Base-by-base conservation (phyloP, 2,888 invertebrate species). In the Hermodice carunculata region DNA sequence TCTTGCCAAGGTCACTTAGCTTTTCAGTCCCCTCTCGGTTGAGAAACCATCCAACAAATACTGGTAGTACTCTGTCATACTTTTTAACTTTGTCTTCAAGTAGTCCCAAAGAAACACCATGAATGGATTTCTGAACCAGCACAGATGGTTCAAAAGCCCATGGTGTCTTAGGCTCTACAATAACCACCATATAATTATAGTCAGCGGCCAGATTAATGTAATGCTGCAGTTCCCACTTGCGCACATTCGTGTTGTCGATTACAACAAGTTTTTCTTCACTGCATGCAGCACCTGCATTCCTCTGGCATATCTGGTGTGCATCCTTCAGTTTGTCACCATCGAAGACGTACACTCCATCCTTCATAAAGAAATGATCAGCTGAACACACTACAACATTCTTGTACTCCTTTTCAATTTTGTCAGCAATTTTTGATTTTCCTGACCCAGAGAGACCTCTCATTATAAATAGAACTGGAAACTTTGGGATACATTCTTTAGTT, bases 401-500 rank as follows among this genome's bases (percentile, higher is more conserved):
- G 66, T 82, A 85, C 0, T 71, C 49, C 8, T 68, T 57, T 60
- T 69, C 64, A 4, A 86, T 75, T 24, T 66, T 43, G 19, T 75
- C 71, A 0, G 78, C 82, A 24, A 86, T 49, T 1, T 80, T 81
- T 2, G 84, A 81, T 70, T 86, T 86, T 3, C 86, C 86, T 31
- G 83, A 81, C 2, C 86, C 86, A n/a, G 86, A 80, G 6, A 85
- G 67, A 5, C 86, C 86, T 58, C 86, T 71, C 82, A 85, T 81
- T 17, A 86, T 76, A 64, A 86, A 82, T 74, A 86, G 78, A 2
- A 82, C 77, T 69, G 77, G 32, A 1, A 59, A 61, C 32, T n/a
- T 31, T 14, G 42, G 42, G 17, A 69, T 51, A 26, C 57, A 51
- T 8, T 26, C 26, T 22, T 61, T 24, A 5, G 69, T 61, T 29